These are phyloP conservation scores for Mus minutoides DNA, from an alignment of 2,797 vertebrate species.

Conservation along the genomic window DNA sequence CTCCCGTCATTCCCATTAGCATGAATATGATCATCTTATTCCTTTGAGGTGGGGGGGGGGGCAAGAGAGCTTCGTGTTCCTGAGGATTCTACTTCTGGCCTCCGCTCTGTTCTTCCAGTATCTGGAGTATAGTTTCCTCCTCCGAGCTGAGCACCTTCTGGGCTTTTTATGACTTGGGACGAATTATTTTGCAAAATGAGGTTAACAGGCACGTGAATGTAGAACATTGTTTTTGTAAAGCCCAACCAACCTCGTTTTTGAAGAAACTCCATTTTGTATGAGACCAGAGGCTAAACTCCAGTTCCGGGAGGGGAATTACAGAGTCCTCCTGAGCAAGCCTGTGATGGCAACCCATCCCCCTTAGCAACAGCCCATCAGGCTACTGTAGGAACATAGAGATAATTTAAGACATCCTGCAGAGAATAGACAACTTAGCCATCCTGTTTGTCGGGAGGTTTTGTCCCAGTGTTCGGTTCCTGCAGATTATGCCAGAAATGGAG, in stretches of 20 bases:
- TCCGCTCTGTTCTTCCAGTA: neutral
- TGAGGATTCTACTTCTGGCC: neutral
- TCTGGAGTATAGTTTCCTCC: neutral
- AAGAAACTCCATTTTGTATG: neutral
- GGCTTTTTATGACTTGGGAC: slow-evolving; percentile 7
- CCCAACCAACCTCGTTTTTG: neutral
- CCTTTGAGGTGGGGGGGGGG: neutral
- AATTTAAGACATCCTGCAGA: neutral
- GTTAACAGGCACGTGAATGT: neutral
- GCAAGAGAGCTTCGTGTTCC: neutral
- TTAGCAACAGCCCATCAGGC: neutral
- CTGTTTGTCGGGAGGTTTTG: neutral
- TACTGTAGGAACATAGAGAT: neutral
- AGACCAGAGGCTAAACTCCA: neutral
- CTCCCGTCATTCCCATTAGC: neutral
- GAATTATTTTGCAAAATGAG: neutral
- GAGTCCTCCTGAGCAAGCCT: neutral
- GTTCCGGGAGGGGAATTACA: neutral
- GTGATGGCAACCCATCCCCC: neutral
- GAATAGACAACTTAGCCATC: neutral
- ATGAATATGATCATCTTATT: neutral
- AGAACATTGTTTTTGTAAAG: neutral
- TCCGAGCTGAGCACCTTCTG: neutral
- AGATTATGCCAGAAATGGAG: neutral
- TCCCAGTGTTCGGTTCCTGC: neutral